These are phyloP conservation scores for Rhingia rostrata DNA, from an alignment of 2,888 invertebrate species.

Conservation along the genomic window DNA sequence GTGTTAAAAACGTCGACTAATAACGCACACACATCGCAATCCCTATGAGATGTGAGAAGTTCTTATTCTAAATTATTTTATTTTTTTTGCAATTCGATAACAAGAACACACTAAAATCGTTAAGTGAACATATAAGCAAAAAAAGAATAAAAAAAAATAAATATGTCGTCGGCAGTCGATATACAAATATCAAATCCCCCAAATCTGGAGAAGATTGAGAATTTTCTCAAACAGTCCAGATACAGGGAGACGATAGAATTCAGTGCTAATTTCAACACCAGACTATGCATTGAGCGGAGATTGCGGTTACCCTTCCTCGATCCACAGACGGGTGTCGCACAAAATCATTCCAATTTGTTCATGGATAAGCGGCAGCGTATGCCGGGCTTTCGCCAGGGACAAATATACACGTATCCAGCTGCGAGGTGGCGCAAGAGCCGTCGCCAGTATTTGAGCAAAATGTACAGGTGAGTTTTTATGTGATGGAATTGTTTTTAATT, in stretches of 20 bases:
- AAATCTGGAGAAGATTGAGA: conserved; percentile 89
- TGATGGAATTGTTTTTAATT: not conserved
- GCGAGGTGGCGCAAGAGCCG: conserved; percentile 95
- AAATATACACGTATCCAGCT: conserved; percentile 96
- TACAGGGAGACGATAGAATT: conserved; percentile 97
- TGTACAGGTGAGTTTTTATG: conserved; percentile 80
- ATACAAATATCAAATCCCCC: conserved; percentile 87
- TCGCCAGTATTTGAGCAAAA: conserved; percentile 89
- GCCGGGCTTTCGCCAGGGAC: conserved; percentile 94
- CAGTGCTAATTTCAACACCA: conserved; percentile 96
- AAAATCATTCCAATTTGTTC: conserved; percentile 95
- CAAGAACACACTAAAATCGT: conserved; percentile 13
- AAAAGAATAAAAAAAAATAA: conserved; percentile 34
- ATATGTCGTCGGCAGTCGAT: conserved; percentile 85
- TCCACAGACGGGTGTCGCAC: conserved; percentile 98
- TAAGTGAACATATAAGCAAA: conserved; percentile 17
- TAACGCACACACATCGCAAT: conserved; percentile 30
- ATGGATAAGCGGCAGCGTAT: conserved; percentile 94
- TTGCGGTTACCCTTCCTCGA: conserved; percentile 97
- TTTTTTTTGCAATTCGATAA: not conserved
- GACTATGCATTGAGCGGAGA: conserved; percentile 94
- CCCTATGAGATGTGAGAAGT: conserved; percentile 40
- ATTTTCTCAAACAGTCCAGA: conserved; percentile 93
- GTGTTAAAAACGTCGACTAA: conserved; percentile 28
- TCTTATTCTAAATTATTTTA: conserved; percentile 4